phyloP scores from a whole-genome alignment of 2,888 invertebrate genomes.

The Rhodophaea formosa region DNA sequence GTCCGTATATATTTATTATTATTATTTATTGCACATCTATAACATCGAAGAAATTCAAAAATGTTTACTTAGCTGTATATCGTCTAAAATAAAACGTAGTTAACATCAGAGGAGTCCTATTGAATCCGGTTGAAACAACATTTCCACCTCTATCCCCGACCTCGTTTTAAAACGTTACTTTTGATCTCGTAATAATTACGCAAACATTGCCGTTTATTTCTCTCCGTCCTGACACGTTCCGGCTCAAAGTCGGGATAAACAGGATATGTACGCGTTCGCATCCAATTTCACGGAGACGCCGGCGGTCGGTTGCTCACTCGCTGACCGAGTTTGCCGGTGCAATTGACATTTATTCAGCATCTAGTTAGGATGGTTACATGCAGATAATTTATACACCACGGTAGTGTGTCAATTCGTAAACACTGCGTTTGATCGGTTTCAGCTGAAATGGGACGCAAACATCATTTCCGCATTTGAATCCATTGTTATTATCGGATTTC shows the following conservation, averaged over 20 bases:
- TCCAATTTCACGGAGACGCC: conserved; percentile 12
- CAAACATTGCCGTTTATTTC: conserved; percentile 9
- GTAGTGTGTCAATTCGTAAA: conserved; percentile 12
- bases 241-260: conserved; percentile 7
- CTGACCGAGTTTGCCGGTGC: conserved; percentile 8
- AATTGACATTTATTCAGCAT: conserved; percentile 8
- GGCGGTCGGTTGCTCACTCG: conserved; percentile 8
- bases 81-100: too few species aligned
- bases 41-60: too few species aligned
- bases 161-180: conserved; percentile 8
- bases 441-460: conserved; percentile 5
- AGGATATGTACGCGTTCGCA: conserved; percentile 8
- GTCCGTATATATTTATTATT: too few species aligned
- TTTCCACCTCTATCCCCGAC: neutral
- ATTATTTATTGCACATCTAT: too few species aligned
- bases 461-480: conserved; percentile 2
- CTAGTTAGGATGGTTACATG: neutral
- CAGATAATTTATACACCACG: conserved; percentile 2
- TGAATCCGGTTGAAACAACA: neutral
- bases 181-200: conserved; percentile 13
- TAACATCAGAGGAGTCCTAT: neutral
- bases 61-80: too few species aligned
- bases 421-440: conserved; percentile 10
- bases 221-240: conserved; percentile 1
- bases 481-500: neutral